A percentile compares a stretch with the other conserved stretches of the same genome.
Evolutionary conservation across 2,888 invertebrate species (phyloP).

Genomic region (Ophioninae sp.): DNA sequence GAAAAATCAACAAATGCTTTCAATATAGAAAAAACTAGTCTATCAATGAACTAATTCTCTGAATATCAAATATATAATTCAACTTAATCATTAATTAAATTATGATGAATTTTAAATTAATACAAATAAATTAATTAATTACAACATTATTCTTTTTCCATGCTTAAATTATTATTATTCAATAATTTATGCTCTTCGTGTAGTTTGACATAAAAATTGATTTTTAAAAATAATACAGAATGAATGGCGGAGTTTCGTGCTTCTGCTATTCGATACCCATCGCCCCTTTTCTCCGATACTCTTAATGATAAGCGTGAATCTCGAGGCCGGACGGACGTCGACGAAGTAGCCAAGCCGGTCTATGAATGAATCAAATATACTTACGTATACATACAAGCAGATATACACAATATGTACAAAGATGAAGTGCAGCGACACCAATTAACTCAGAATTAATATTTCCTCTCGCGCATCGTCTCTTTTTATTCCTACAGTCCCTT

Average conservation of each 20-base stretch:
- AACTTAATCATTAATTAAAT: no score
- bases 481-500: neutral
- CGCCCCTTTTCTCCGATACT: slow-evolving; percentile 9
- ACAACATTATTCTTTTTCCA: no score
- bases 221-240: neutral
- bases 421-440: slow-evolving; percentile 24
- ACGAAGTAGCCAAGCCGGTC: slow-evolving; percentile 43
- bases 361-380: slow-evolving; percentile 60
- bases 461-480: slow-evolving; percentile 8
- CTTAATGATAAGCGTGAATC: slow-evolving; percentile 31
- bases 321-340: slow-evolving; percentile 34
- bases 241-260: slow-evolving; percentile 20
- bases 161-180: no score
- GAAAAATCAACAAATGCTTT: no score
- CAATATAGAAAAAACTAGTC: no score
- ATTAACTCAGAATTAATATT: slow-evolving; percentile 39
- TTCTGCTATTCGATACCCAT: slow-evolving; percentile 9
- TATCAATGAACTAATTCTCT: no score
- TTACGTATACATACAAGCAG: neutral
- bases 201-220: neutral
- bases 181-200: no score
- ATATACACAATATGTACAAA: neutral
- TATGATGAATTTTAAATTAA: no score
- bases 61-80: no score
- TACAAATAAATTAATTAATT: no score